Evolutionary conservation across 2,888 invertebrate genomes (phyloP).

Genomic region (Callinectes sapidus): DNA sequence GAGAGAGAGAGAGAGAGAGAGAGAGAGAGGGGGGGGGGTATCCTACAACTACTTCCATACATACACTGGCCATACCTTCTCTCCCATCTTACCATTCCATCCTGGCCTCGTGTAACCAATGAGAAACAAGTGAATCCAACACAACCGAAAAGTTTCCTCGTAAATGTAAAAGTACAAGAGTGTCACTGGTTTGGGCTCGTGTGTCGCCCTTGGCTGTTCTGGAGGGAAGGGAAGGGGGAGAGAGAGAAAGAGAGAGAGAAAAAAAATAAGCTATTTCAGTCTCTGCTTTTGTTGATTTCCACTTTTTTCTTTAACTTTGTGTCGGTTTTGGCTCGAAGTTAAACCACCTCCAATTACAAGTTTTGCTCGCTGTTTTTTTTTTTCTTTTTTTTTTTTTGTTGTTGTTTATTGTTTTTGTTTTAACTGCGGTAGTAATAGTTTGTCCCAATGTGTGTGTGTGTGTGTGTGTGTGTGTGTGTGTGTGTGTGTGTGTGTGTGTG

Average conservation of each 20-base stretch:
- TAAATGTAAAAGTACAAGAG: background rate
- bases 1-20: too few relatives aligned
- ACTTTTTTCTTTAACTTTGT: background rate
- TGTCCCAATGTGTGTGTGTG: background rate
- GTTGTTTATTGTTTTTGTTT: background rate
- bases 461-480: slow-evolving; percentile 11
- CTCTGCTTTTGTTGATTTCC: background rate
- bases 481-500: too few relatives aligned
- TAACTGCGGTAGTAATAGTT: background rate
- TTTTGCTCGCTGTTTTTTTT: background rate
- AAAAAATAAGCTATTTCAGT: background rate
- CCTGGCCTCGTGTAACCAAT: background rate
- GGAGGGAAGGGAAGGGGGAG: background rate
- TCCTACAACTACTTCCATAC: too few relatives aligned
- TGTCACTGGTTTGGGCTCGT: background rate
- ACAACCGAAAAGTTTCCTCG: background rate
- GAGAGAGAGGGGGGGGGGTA: too few relatives aligned
- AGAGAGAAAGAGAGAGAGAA: background rate
- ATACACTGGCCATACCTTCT: background rate
- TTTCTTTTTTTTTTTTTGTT: background rate
- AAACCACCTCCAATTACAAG: slow-evolving; percentile 5
- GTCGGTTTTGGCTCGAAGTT: background rate
- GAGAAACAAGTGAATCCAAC: background rate
- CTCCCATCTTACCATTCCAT: background rate
- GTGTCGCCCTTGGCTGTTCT: background rate